Evolutionary conservation across 2,797 vertebrate genomes (phyloP).

Genomic region (Falco novaeseelandiae): DNA sequence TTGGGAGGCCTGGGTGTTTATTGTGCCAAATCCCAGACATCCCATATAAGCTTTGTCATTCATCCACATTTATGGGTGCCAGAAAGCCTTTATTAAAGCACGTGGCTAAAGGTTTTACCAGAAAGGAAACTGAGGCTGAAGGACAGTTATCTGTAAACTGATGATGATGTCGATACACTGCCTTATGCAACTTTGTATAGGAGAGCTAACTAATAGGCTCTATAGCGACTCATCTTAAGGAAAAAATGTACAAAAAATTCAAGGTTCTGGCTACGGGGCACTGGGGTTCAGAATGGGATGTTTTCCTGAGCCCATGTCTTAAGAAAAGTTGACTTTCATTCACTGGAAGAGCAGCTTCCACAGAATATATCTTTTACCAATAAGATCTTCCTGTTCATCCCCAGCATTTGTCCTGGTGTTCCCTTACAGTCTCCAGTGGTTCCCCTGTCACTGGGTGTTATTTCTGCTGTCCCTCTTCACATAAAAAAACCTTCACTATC

Average conservation of each 20-base stretch:
- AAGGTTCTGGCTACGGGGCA: not conserved
- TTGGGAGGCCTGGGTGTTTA: not conserved
- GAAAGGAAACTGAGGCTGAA: not conserved
- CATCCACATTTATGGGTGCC: not conserved
- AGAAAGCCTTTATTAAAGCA: not conserved
- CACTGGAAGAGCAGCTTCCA: not conserved
- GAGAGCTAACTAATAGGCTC: not conserved
- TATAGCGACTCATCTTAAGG: not conserved
- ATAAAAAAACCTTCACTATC: not conserved
- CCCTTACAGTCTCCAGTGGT: not conserved
- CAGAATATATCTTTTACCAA: not conserved
- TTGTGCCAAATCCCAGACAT: not conserved
- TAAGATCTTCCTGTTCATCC: not conserved
- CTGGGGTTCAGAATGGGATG: not conserved
- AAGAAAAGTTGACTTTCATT: not conserved
- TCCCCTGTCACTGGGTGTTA: not conserved
- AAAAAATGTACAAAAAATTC: not conserved
- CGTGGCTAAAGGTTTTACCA: not conserved
- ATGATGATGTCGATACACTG: not conserved
- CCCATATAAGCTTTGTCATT: not conserved
- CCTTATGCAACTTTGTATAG: not conserved
- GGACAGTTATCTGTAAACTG: not conserved
- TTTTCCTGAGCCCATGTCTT: not conserved
- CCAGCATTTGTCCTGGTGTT: not conserved
- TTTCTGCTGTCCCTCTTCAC: not conserved